Evolutionary conservation across 1,140 invertebrate species (phyloP), one percentile per base, ranked within the genome.

Genomic region (Lepidurus apus): DNA sequence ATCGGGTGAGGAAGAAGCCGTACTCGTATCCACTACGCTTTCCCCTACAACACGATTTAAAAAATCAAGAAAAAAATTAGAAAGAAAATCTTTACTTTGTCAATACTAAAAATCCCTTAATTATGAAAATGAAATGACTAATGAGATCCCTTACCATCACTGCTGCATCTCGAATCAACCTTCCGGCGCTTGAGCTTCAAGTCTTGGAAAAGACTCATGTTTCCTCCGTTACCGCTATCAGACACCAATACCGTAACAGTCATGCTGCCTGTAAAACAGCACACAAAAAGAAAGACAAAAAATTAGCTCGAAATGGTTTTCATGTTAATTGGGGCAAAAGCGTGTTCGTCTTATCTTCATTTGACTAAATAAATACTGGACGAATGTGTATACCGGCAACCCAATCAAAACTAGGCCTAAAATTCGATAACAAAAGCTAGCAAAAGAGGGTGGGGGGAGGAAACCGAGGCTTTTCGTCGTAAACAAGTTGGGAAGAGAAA

Each of bases 151-250:
- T 43, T 80, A 91, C 94, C 94, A 91, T 96, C 94, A 88, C 93
- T 95, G 87, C 93, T 95, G 90, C 94, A 95, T 89, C 94, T 90
- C 87, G 94, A 95, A 89, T 96, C 95, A 86, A 96, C 93, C 91
- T 96, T 96, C 89, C 94, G 92, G 89, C 95, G 91, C 91, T 97
- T 97, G 87, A 97, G 90, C 90, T 97, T 97, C 88, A 97, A 91
- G 89, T 97, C 95, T 91, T 97, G 95, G 90, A 97, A 97, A 88
- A 97, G 93, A 91, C 95, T 97, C 95, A 97, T 97, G 89, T 94
- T 95, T 21, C 65, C 77, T 7, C n/a, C 80, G 93, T 93, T 93
- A 90, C 94, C 91, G 79, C 90, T 95, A 65, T 65, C 93, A 92
- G 91, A 92, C 90, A 93, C 93, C 89, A 93, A 91, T 90, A 93